Percentiles rank a stretch among this genome's conserved stretches.
phyloP scores from a whole-genome alignment of 2,797 vertebrate species.

The Sebastes cheni region DNA sequence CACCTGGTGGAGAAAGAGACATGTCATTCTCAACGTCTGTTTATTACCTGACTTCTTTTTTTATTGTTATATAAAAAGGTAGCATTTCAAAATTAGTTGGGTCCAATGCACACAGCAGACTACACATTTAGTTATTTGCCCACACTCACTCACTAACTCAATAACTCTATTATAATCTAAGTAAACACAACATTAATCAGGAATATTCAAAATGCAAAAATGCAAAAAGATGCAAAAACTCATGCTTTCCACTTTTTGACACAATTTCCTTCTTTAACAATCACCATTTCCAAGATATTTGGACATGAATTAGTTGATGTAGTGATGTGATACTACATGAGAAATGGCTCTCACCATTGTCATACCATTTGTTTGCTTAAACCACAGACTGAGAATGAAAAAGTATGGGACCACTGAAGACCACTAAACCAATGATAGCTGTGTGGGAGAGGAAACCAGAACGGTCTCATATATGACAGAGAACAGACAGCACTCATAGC shows the following conservation, averaged over 20 bases:
- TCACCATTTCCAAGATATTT: neutral
- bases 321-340: neutral
- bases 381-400: neutral
- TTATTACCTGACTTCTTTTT: neutral
- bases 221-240: neutral
- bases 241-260: neutral
- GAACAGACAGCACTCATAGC: no score
- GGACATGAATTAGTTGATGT: neutral
- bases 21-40: neutral
- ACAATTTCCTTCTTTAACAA: neutral
- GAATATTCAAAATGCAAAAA: neutral
- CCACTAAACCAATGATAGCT: neutral
- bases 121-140: neutral
- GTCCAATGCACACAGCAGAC: neutral
- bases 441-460: constrained; percentile 29
- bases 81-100: neutral
- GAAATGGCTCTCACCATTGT: neutral
- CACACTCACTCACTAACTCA: neutral
- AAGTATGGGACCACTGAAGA: neutral
- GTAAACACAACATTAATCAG: neutral
- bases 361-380: neutral
- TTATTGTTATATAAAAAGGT: neutral
- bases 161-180: neutral
- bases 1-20: constrained; percentile 44
- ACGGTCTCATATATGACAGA: neutral